phyloP scores from a whole-genome alignment of 2,888 invertebrate species.

The Trichacis sp. region DNA sequence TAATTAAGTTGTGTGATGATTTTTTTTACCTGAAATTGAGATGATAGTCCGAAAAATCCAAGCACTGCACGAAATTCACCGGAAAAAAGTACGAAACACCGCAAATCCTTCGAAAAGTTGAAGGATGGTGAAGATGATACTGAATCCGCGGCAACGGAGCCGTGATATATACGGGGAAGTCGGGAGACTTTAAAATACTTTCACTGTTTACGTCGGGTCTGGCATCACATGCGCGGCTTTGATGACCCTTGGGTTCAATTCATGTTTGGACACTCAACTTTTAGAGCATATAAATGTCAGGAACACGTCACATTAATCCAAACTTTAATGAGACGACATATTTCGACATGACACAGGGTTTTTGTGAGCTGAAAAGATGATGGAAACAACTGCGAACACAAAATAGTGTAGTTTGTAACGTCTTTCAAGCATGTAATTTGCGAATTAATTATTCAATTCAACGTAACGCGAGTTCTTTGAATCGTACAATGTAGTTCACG shows the following conservation, averaged over 20 bases:
- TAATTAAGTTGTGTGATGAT: too few species aligned
- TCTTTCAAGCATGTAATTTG: background rate
- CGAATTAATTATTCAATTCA: background rate
- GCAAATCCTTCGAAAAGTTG: slow-evolving; percentile 37
- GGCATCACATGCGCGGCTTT: slow-evolving; percentile 25
- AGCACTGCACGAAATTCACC: slow-evolving; percentile 23
- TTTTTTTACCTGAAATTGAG: too few species aligned
- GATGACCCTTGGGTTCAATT: slow-evolving; percentile 19
- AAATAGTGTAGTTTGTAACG: too few species aligned
- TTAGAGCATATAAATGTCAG: background rate
- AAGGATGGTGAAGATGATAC: slow-evolving; percentile 62
- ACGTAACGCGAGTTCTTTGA: too few species aligned
- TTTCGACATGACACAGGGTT: too few species aligned
- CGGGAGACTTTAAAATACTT: slow-evolving; percentile 60
- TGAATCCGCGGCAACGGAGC: slow-evolving; percentile 54
- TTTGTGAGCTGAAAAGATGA: too few species aligned
- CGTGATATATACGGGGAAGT: slow-evolving; percentile 60
- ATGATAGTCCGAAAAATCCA: background rate
- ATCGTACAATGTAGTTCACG: too few species aligned
- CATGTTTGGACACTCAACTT: slow-evolving; percentile 3
- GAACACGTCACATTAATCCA: too few species aligned
- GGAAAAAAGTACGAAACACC: slow-evolving; percentile 12
- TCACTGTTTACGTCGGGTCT: slow-evolving; percentile 51
- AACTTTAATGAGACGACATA: too few species aligned
- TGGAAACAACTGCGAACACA: too few species aligned